phyloP scores from a whole-genome alignment of 1,140 invertebrate species.

The Cydia fagiglandana region DNA sequence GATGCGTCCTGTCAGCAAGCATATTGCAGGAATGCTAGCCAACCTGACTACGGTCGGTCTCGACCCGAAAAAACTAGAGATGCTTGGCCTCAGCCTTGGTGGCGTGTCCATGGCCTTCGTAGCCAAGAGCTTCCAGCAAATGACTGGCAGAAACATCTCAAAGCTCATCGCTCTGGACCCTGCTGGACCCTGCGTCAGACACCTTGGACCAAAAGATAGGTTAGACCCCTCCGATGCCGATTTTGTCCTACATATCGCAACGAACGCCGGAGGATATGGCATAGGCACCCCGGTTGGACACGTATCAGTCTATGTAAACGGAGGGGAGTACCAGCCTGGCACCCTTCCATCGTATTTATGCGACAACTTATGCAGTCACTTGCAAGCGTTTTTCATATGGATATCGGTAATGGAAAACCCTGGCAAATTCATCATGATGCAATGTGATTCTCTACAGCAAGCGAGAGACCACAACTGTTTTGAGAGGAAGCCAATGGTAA shows the following conservation, averaged over 20 bases:
- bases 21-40: conserved; percentile 56
- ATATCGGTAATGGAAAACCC: conserved; percentile 50
- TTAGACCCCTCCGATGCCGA: conserved; percentile 62
- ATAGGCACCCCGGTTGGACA: conserved; percentile 83
- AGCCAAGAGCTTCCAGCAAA: conserved; percentile 54
- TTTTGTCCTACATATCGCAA: conserved; percentile 81
- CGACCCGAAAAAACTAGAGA: conserved; percentile 56
- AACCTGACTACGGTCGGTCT: conserved; percentile 50
- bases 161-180: conserved; percentile 66
- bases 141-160: conserved; percentile 62
- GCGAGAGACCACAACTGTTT: conserved; percentile 57
- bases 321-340: conserved; percentile 84
- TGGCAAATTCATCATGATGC: conserved; percentile 53
- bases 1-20: conserved; percentile 54
- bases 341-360: conserved; percentile 53
- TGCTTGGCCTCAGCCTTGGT: conserved; percentile 64
- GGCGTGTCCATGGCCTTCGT: conserved; percentile 59
- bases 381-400: conserved; percentile 53
- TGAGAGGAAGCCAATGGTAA: conserved; percentile 48
- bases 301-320: conserved; percentile 83
- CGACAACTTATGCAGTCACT: conserved; percentile 56
- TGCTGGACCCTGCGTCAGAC: conserved; percentile 66
- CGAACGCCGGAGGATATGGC: conserved; percentile 84
- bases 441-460: conserved; percentile 62
- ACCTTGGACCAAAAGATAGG: conserved; percentile 55